Percentiles rank a stretch among this genome's conserved stretches.
Conservation (phyloP, 1,140 invertebrate species). For the Drosophila sproati region DNA sequence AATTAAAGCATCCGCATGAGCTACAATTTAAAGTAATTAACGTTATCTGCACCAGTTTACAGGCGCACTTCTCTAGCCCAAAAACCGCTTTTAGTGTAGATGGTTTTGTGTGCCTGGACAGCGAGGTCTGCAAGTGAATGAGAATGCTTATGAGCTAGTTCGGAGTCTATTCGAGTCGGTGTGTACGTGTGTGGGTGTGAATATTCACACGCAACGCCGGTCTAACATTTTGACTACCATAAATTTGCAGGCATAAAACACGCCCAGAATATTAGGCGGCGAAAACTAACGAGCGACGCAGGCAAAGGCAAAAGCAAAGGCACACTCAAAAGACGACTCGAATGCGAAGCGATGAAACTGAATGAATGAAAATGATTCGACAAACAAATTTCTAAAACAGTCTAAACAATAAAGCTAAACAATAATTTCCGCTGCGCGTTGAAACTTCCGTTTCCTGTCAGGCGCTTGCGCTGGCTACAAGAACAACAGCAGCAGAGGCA, state of each 20-base stretch:
- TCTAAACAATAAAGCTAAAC: conserved; percentile 80
- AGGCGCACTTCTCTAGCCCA: neutral
- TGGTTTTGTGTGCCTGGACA: neutral
- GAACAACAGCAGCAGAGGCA: conserved; percentile 37
- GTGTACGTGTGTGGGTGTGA: conserved; percentile 18
- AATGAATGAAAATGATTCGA: conserved; percentile 78
- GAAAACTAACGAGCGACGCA: conserved; percentile 35
- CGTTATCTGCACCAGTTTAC: neutral
- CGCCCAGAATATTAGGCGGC: conserved; percentile 64
- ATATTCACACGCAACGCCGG: conserved; percentile 43
- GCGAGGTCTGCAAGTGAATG: conserved; percentile 53
- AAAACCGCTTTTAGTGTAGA: conserved; percentile 5
- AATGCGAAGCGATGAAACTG: conserved; percentile 47
- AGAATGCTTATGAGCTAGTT: conserved; percentile 29
- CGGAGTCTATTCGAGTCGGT: conserved; percentile 18
- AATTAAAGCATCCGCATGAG: neutral
- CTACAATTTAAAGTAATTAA: neutral
- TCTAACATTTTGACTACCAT: conserved; percentile 54
- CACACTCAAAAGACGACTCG: conserved; percentile 24
- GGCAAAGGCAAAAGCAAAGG: conserved; percentile 15
- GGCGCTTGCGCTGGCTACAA: conserved; percentile 47
- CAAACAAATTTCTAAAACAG: conserved; percentile 81
- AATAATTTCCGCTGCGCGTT: conserved; percentile 79
- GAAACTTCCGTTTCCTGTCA: conserved; percentile 80
- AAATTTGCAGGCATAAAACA: conserved; percentile 65